Conservation (phyloP, 2,113 vertebrate genomes). For the Podocnemis expansa region DNA sequence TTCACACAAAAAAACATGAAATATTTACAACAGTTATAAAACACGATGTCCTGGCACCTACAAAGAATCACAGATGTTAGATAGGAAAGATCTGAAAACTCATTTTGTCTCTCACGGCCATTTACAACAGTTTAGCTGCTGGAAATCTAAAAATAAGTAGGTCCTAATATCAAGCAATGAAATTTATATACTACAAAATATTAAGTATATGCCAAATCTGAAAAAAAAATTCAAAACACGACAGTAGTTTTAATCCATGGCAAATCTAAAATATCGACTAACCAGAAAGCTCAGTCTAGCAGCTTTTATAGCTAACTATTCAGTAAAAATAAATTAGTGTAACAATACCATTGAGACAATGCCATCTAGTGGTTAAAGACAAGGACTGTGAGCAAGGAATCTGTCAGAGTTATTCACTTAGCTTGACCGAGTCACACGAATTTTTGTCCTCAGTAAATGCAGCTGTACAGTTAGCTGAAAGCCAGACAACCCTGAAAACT, state of each 20-base stretch:
- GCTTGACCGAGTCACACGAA: neutral
- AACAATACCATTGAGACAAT: neutral
- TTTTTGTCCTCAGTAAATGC: neutral
- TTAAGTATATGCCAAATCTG: neutral
- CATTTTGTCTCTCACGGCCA: neutral
- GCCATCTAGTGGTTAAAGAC: neutral
- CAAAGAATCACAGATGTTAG: neutral
- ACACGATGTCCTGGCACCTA: neutral
- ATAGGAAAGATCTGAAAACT: neutral
- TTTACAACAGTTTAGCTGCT: rapidly evolving
- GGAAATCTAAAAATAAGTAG: neutral
- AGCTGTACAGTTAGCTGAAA: neutral
- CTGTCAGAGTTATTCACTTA: neutral
- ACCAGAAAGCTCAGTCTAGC: neutral
- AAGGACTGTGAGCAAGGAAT: neutral
- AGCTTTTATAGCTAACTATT: rapidly evolving
- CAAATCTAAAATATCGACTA: neutral
- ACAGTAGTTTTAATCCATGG: neutral
- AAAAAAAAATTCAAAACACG: neutral
- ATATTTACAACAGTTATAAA: neutral
- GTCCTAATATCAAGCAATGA: neutral
- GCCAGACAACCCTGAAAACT: neutral
- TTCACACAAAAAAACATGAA: neutral
- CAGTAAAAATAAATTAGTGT: neutral
- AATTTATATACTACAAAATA: neutral